Evolutionary conservation across 2,888 invertebrate genomes (phyloP), one percentile per base, ranked within the genome.

Genomic region (Catocala fraxini): DNA sequence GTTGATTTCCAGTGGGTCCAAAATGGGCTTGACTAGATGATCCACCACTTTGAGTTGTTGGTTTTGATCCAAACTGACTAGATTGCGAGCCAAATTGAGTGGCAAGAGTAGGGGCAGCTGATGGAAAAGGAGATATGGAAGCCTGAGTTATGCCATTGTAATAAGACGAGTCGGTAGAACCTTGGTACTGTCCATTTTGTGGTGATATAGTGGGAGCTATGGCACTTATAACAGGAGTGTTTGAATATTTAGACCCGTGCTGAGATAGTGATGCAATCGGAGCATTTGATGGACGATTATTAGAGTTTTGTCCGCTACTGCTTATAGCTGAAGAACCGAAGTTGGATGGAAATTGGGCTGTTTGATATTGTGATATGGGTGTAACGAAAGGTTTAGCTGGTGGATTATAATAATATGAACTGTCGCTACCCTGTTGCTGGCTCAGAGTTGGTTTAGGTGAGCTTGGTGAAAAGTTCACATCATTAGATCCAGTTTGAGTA

Each of bases 391-490:
- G 78, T 43, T 81, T 84, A 1, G 84, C 75, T 13, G 93, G 91
- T 62, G 82, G 84, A 43, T 85, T 87, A 68, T 92, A 91, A 66
- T 85, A 80, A 59, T 91, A 91, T 11, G 89, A 87, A 59, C 85
- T 68, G 62, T 89, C 86, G 49, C 67, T 58, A 3, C 72, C 80
- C 56, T 84, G 88, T 12, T 75, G 54, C 62, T 84, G 84, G 49
- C 59, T 76, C 9, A 75, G 73, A 41, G 71, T 64, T 43, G 85
- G 82, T 43, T 75, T 80, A 54, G 77, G 73, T 35, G 82, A 80
- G 6, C 51, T 65, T 15, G 62, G 56, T 0, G 45, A 45, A 46
- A 57, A 64, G 10, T 6, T 35, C 2, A 51, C 52, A 48, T 57
- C 47, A 5, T 54, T 46, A 9, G 58, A 13, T 7, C 48, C 61